Evolutionary conservation across 2,888 invertebrate species (phyloP), one percentile per base, ranked within the genome.

Genomic region (Xylota sylvarum): DNA sequence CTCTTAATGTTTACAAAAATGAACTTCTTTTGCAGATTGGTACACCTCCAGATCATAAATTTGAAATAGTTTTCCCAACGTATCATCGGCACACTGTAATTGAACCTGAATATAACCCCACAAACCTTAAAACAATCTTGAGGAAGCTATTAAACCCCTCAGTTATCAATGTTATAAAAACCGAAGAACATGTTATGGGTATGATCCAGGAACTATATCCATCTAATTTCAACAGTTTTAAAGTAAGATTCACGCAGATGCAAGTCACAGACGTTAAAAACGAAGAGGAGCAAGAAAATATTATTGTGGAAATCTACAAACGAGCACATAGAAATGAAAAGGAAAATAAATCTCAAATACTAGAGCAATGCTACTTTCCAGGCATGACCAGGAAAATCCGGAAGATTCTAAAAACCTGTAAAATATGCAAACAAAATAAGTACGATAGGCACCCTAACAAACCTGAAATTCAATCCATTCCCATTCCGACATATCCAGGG

Each of bases 301-400:
- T 60, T 35, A 80, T 83, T 27, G 40, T 67, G 10, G 55, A 67
- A 69, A 56, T 17, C 1, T 40, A 60, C 62, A 64, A 37, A 50
- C 69, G 43, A 43, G 46, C 12, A 19, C 58, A 60, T 60, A 9
- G 58, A 19, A 17, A 37, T 23, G 19, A 46, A 14, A n/a, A 14
- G 14, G 74, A 78, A 52, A 85, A 85, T 35, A 77, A 62, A 50
- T 5, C 40, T 5, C 78, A 84, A 46, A 70, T 84, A 12, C 12
- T 74, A 9, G 52, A 81, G 48, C 80, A 86, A 73, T 88, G 48
- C 40, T 85, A 83, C 58, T 88, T 87, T 32, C 78, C 87, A 85
- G 19, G 17, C 4, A 35, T 27, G 6, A 80, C 35, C 5, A 35
- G 7, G 2, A 35, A 35, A 35, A 35, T 35, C 1, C 5, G 9